Conservation (phyloP, 2,888 invertebrate genomes). For the Heliconius hortense region DNA sequence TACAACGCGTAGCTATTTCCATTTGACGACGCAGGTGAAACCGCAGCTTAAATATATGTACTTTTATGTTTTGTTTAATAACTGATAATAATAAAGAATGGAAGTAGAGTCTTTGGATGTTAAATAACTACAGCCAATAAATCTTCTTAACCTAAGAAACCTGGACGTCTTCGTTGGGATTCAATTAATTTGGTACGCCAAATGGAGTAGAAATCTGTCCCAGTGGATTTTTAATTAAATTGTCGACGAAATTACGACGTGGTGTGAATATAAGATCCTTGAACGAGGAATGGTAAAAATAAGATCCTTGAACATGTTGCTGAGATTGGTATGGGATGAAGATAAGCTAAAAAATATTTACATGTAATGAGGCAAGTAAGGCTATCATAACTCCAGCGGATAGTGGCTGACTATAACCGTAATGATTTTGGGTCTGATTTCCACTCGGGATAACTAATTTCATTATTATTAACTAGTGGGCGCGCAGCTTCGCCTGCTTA, state of each 20-base stretch:
- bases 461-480: too few relatives aligned
- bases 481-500: too few relatives aligned
- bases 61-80: too few relatives aligned
- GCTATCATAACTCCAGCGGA: too few relatives aligned
- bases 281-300: neutral
- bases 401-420: too few relatives aligned
- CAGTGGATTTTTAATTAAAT: constrained; percentile 45
- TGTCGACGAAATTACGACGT: constrained; percentile 15
- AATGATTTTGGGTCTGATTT: too few relatives aligned
- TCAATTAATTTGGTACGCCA: constrained; percentile 43
- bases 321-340: neutral
- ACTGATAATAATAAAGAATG: too few relatives aligned
- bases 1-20: too few relatives aligned
- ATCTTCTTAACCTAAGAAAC: constrained; percentile 30
- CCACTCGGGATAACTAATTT: too few relatives aligned
- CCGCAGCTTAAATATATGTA: too few relatives aligned
- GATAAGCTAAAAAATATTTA: neutral
- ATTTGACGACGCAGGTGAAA: too few relatives aligned
- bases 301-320: neutral
- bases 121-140: neutral
- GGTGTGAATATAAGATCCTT: neutral
- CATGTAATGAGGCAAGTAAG: neutral
- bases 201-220: constrained; percentile 40
- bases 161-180: constrained; percentile 38
- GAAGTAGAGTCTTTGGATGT: neutral